phyloP scores from a whole-genome alignment of 2,888 invertebrate species.

The Sminthurides aquaticus region DNA sequence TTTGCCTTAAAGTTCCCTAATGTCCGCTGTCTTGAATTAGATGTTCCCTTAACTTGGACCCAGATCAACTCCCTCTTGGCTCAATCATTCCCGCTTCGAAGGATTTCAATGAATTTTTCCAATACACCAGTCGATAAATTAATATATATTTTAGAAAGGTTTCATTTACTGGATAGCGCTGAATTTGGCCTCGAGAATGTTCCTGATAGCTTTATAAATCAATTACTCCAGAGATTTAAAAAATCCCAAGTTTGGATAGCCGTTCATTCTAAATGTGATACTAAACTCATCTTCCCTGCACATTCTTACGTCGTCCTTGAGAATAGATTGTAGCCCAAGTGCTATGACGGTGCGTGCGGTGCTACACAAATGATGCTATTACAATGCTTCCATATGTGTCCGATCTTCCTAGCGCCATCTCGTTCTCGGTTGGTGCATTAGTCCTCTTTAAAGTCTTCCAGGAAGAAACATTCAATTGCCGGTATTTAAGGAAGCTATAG shows the following conservation, averaged over 20 bases:
- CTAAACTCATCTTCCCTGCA: conserved; percentile 18
- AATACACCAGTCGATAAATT: conserved; percentile 11
- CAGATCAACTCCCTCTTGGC: conserved; percentile 15
- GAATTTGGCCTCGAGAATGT: conserved; percentile 24
- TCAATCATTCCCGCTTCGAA: conserved; percentile 8
- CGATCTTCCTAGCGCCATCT: too few species aligned
- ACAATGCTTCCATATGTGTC: too few species aligned
- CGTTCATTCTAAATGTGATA: conserved; percentile 14
- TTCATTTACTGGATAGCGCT: conserved; percentile 16
- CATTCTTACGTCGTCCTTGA: conserved; percentile 19
- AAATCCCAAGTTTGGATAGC: conserved; percentile 13
- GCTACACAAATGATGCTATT: too few species aligned
- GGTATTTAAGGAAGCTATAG: too few species aligned
- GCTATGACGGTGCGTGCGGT: too few species aligned
- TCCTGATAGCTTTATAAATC: neutral
- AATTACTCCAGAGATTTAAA: conserved; percentile 10
- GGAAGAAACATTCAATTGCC: too few species aligned
- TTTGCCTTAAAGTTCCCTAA: conserved; percentile 16
- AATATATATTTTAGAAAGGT: conserved; percentile 11
- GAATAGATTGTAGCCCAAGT: conserved; percentile 10
- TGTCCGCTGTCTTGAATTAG: conserved; percentile 20
- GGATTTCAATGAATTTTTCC: conserved; percentile 13
- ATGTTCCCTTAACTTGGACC: conserved; percentile 19
- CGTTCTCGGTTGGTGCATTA: too few species aligned
- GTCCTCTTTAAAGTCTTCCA: too few species aligned